Conservation (phyloP, 2,888 invertebrate species). For the Pristionchus fissidentatus region DNA sequence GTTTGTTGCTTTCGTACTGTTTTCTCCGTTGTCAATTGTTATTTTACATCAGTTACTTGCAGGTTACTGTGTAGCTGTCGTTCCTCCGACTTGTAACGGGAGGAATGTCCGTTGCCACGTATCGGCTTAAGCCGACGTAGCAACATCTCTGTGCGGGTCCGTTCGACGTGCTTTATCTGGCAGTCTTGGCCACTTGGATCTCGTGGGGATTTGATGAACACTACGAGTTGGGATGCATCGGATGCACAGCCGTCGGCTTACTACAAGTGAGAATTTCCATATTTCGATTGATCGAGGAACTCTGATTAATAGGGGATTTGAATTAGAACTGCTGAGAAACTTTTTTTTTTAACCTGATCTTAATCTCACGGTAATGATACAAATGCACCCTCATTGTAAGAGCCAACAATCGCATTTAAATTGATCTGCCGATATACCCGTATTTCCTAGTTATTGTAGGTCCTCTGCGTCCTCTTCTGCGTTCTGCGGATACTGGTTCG, state of each 20-base stretch:
- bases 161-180: constrained; percentile 86
- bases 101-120: constrained; percentile 83
- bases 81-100: not conserved
- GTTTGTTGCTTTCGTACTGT: too few species aligned
- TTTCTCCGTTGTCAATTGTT: too few species aligned
- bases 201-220: constrained; percentile 87
- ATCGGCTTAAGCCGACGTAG: constrained; percentile 84
- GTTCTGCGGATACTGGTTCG: constrained; percentile 79
- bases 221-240: constrained; percentile 89
- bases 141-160: constrained; percentile 92
- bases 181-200: constrained; percentile 89
- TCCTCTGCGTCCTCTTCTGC: constrained; percentile 77
- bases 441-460: constrained; percentile 71
- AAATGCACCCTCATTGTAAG: too few species aligned
- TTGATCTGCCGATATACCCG: not conserved
- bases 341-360: too few species aligned
- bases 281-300: not conserved
- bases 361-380: too few species aligned
- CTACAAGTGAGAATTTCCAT: constrained; percentile 75
- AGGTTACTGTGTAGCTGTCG: not conserved
- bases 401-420: too few species aligned
- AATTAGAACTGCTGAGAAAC: too few species aligned
- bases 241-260: constrained; percentile 84
- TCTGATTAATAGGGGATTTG: not conserved
- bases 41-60: not conserved